Evolutionary conservation across 2,888 invertebrate genomes (phyloP).

Genomic region (Blastobasis lacticolella): DNA sequence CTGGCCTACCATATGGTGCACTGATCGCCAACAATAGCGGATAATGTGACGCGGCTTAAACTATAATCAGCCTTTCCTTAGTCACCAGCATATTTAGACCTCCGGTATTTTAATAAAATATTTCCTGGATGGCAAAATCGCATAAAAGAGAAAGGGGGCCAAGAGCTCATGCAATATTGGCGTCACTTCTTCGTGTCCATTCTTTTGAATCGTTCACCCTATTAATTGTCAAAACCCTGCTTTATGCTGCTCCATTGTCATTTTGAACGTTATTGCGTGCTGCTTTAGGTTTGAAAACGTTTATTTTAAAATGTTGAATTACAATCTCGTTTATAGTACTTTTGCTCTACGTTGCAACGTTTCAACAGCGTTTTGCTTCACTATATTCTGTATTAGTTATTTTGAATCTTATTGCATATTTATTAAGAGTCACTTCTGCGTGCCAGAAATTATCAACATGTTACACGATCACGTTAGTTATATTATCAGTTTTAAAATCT

Average conservation of each 20-base stretch:
- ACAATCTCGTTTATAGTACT: conserved; percentile 39
- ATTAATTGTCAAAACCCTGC: conserved; percentile 54
- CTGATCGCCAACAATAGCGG: conserved; percentile 44
- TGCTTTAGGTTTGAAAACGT: conserved; percentile 12
- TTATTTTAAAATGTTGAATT: conserved; percentile 18
- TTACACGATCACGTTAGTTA: neutral
- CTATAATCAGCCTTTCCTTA: conserved; percentile 57
- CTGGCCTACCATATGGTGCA: conserved; percentile 58
- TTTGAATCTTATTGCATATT: conserved; percentile 18
- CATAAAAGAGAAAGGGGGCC: neutral
- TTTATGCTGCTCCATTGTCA: conserved; percentile 21
- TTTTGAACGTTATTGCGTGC: conserved; percentile 22
- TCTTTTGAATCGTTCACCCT: conserved; percentile 62
- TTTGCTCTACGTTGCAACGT: too few relatives aligned
- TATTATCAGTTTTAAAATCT: conserved; percentile 14
- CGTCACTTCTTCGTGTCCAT: conserved; percentile 42
- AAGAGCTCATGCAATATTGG: neutral
- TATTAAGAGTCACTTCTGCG: conserved; percentile 14
- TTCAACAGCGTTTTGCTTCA: conserved; percentile 28
- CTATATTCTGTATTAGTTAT: conserved; percentile 18
- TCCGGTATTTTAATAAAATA: neutral
- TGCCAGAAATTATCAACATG: neutral
- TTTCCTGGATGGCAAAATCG: too few relatives aligned
- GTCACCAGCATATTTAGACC: neutral
- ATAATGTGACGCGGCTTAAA: conserved; percentile 36